Conservation (phyloP, 2,113 vertebrate genomes). For the Nannospalax galili region DNA sequence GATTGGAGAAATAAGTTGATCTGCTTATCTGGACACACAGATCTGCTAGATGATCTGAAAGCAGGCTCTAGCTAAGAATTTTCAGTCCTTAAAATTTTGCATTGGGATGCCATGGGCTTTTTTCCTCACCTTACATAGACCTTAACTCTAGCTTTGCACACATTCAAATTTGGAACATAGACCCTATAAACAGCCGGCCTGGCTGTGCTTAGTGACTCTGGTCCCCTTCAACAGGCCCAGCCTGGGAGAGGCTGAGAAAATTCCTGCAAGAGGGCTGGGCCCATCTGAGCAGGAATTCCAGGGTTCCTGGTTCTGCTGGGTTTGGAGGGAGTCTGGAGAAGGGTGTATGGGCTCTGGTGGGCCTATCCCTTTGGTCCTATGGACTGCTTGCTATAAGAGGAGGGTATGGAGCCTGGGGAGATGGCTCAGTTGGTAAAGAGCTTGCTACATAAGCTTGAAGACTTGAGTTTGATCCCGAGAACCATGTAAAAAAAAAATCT, state of each 20-base stretch:
- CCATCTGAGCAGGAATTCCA: not conserved
- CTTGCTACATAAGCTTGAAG: not conserved
- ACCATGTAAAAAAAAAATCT: no score
- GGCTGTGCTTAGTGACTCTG: no score
- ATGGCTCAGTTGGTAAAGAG: no score
- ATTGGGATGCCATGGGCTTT: no score
- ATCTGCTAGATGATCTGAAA: not conserved
- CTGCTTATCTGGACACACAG: not conserved
- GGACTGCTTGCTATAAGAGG: not conserved
- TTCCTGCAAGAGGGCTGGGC: not conserved
- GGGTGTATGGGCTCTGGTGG: not conserved
- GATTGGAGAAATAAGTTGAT: not conserved
- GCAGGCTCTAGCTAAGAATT: not conserved
- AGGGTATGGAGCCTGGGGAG: not conserved
- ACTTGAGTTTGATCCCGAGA: no score
- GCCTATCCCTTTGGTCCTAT: not conserved
- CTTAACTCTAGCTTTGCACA: no score
- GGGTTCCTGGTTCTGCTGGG: not conserved
- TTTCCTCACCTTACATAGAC: no score
- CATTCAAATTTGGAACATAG: not conserved
- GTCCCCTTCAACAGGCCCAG: not conserved
- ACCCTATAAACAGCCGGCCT: not conserved
- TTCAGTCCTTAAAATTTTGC: not conserved
- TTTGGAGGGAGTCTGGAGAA: not conserved
- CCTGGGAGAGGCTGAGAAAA: not conserved